Conservation (phyloP, 2,113 vertebrate genomes). For the Phocoena phocoena region DNA sequence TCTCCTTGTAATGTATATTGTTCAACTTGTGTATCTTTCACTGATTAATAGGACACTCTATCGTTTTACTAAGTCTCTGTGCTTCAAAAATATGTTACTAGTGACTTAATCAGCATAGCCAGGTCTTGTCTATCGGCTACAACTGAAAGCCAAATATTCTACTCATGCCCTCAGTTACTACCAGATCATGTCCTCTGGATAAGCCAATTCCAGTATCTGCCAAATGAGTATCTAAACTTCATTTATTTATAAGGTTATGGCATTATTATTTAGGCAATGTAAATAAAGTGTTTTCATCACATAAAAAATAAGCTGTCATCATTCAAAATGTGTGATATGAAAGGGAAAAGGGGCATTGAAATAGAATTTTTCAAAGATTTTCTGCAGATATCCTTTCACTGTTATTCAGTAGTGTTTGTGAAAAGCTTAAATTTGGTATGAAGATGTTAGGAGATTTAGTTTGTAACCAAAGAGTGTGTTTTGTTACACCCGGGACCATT, state of each 20-base stretch:
- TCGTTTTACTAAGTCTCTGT: background rate
- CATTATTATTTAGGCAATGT: background rate
- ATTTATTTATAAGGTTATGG: background rate
- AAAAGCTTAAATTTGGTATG: background rate
- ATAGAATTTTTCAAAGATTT: background rate
- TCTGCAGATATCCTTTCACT: background rate
- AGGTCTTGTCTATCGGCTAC: background rate
- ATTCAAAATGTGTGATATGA: background rate
- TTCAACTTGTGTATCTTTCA: background rate
- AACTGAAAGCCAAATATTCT: background rate
- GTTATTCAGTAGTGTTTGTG: background rate
- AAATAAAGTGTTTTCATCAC: background rate
- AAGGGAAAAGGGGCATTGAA: background rate
- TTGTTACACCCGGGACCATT: background rate
- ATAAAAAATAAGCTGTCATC: background rate
- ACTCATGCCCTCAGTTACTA: background rate
- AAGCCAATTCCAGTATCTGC: background rate
- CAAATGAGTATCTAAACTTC: background rate
- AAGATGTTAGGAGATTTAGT: background rate
- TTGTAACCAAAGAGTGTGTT: background rate
- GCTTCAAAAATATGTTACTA: background rate
- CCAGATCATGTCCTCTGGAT: background rate
- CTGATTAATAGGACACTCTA: background rate
- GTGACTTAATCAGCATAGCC: background rate
- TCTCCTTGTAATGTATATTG: background rate